Evolutionary conservation across 2,113 vertebrate genomes (phyloP).

Genomic region (Lycocorax pyrrhopterus): DNA sequence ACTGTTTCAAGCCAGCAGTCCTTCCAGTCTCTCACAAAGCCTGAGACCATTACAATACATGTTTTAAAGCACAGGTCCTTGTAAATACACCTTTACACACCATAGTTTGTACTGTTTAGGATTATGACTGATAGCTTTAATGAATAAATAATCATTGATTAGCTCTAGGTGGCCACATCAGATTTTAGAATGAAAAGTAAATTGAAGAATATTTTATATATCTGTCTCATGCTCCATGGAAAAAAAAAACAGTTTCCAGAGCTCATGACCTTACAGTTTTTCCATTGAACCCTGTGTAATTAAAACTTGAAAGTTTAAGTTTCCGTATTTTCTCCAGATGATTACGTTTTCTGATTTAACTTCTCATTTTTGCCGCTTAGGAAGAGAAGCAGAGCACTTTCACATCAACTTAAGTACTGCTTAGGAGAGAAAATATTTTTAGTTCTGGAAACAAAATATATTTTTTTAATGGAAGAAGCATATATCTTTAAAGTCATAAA

Average conservation of each 20-base stretch:
- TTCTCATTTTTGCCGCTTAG: not conserved
- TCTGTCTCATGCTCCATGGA: not conserved
- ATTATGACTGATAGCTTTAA: not conserved
- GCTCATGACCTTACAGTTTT: not conserved
- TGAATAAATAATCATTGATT: not conserved
- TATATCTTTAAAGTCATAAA: not conserved
- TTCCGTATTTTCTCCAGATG: not conserved
- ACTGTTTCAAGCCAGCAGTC: not conserved
- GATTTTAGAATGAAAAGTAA: not conserved
- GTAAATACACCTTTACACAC: not conserved
- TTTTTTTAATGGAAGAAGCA: not conserved
- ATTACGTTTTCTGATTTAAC: not conserved
- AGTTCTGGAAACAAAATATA: not conserved
- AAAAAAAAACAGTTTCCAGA: not conserved
- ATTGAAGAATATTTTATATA: not conserved
- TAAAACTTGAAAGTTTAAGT: not conserved
- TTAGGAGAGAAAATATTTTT: slow-evolving; percentile 9
- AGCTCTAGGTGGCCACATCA: not conserved
- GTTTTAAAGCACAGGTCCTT: not conserved
- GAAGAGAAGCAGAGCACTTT: not conserved
- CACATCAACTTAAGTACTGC: not conserved
- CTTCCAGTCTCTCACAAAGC: not conserved
- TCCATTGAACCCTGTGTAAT: not conserved
- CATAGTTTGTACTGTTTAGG: not conserved
- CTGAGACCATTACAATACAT: not conserved